Percentiles rank a stretch among this genome's conserved stretches.
Conservation (phyloP, 2,113 vertebrate species). For the Notarius quadriscutis region DNA sequence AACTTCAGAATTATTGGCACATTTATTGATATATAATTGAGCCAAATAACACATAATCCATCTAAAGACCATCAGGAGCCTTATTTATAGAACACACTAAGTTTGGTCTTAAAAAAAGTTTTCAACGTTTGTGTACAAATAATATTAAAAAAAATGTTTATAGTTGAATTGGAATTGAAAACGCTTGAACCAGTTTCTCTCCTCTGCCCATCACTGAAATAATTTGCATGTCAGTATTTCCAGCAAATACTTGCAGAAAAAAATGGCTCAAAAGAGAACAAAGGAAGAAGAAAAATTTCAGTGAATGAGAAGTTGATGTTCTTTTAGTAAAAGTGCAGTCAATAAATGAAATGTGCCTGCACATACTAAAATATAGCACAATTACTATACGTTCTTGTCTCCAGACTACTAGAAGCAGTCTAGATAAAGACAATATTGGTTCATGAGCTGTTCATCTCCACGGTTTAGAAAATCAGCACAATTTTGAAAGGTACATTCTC, state of each 20-base stretch:
- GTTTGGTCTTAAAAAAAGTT: background rate
- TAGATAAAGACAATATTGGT: background rate
- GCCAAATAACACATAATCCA: background rate
- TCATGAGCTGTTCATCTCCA: background rate
- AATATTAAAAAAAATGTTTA: background rate
- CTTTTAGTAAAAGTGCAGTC: background rate
- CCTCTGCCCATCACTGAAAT: background rate
- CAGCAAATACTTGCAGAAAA: background rate
- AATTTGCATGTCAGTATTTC: background rate
- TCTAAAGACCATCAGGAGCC: background rate
- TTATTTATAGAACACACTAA: background rate
- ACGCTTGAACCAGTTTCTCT: background rate
- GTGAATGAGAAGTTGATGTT: background rate
- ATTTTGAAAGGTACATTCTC: background rate
- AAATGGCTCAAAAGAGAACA: background rate
- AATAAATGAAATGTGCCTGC: background rate
- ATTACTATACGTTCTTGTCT: background rate
- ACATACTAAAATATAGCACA: background rate
- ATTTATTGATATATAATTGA: too few species aligned
- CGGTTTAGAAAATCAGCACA: background rate
- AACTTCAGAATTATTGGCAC: background rate
- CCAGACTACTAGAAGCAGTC: background rate
- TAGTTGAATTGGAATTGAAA: background rate
- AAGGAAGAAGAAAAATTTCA: background rate
- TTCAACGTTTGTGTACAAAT: background rate